These are phyloP conservation scores for Strigops habroptila DNA, from an alignment of 2,113 vertebrate genomes.

Conservation along the genomic window DNA sequence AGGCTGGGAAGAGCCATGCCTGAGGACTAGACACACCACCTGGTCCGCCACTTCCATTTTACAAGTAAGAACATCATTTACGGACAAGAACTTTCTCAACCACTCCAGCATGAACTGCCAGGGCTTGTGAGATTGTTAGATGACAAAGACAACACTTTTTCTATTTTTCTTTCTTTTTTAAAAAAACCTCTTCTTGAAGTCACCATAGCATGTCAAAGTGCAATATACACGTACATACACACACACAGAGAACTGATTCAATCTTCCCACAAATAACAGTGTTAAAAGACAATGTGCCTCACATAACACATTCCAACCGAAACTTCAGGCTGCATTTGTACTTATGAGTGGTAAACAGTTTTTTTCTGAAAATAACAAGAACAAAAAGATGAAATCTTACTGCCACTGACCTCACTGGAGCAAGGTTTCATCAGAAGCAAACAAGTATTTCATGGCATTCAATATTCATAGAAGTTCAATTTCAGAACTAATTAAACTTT, in stretches of 20 bases:
- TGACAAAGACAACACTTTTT: neutral
- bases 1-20: neutral
- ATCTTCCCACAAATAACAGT: constrained; percentile 51
- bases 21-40: neutral
- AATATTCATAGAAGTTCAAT: neutral
- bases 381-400: constrained; percentile 10
- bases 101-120: neutral
- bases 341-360: constrained; percentile 55
- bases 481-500: constrained; percentile 33
- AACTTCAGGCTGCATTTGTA: constrained; percentile 49
- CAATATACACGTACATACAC: neutral
- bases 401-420: neutral
- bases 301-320: constrained; percentile 35
- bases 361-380: neutral
- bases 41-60: neutral
- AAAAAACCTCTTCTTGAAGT: neutral
- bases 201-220: neutral
- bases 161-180: neutral
- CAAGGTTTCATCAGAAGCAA: constrained; percentile 21
- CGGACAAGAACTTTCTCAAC: neutral
- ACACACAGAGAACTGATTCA: neutral
- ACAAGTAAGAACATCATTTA: neutral
- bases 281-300: constrained; percentile 57
- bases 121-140: neutral
- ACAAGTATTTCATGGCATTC: neutral